Evolutionary conservation across 2,113 vertebrate genomes (phyloP), one percentile per base, ranked within the genome.

Genomic region (human (Homo sapiens)): DNA sequence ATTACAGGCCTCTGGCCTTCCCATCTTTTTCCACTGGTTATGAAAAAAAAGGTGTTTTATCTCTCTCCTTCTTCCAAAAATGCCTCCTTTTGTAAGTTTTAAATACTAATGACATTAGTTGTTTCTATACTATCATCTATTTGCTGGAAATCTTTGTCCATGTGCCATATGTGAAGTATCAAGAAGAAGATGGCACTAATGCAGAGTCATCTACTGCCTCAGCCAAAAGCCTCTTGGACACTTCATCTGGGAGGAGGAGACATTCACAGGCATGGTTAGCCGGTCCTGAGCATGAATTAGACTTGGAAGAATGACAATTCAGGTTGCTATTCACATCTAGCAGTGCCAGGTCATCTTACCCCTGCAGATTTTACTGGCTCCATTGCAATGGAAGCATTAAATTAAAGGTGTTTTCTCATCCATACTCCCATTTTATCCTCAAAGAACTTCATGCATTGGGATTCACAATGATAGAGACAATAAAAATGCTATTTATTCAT

Each of bases 141-240:
- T 76, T 45, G 23, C 79, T 92, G 52, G 38, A 80, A 89, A 80
- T 88, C 38, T n/a, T 89, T 85, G 50, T 55, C 48, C 32, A 12
- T 45, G 18, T 87, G 18, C 2, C 16, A 48, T 35, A 50, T 50
- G 18, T 35, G 17, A 89, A 75, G 48, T 25, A 89, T 57, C 9
- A 80, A 32, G 14, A 66, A 79, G 6, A 68, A 87, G 45, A 80
- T 43, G 22, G 12, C 32, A 14, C 20, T 66, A 52, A 35, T 55
- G 13, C 8, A 66, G 17, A 90, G 4, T 6, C 7, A 78, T 55
- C 59, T 79, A 52, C 4, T 17, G 23, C 35, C n/a, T 64, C 13
- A 8, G 48, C 57, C 13, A 73, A 57, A 92, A 84, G 16, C 6
- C 18, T 61, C 8, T 25, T 35, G 11, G 6, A 38, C 14, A 61